phyloP scores from a whole-genome alignment of 2,888 invertebrate genomes.

The Augochlorella aurata region DNA sequence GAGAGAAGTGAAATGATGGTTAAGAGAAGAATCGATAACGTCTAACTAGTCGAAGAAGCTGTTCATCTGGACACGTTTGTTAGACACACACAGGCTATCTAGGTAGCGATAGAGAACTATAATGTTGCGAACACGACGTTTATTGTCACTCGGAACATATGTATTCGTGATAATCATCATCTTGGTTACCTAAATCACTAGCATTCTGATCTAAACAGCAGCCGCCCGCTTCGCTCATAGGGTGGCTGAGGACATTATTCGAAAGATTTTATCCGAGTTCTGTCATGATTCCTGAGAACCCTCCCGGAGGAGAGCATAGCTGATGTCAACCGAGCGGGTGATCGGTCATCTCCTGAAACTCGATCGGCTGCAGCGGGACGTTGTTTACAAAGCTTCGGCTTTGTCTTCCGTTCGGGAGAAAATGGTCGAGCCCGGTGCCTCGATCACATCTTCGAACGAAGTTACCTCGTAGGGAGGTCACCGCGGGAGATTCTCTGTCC shows the following conservation, averaged over 20 bases:
- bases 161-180: conserved; percentile 37
- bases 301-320: conserved; percentile 12
- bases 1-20: neutral
- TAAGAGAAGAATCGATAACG: neutral
- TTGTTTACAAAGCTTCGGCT: conserved; percentile 47
- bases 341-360: conserved; percentile 64
- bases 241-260: conserved; percentile 9
- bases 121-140: conserved; percentile 38
- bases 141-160: conserved; percentile 35
- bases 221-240: conserved; percentile 17
- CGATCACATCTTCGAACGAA: conserved; percentile 29
- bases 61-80: conserved; percentile 5
- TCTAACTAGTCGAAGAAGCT: neutral
- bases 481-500: conserved; percentile 40
- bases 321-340: conserved; percentile 44
- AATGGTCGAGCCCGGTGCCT: conserved; percentile 20
- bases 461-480: conserved; percentile 18
- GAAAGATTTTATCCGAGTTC: conserved; percentile 47
- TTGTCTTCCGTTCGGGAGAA: conserved; percentile 54
- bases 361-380: conserved; percentile 48
- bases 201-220: conserved; percentile 18
- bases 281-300: conserved; percentile 34
- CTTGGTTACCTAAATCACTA: conserved; percentile 32
- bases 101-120: conserved; percentile 15
- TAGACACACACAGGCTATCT: conserved; percentile 5